These are phyloP conservation scores for Marasmarcha lunaedactyla DNA, from an alignment of 2,888 invertebrate genomes.

Conservation along the genomic window DNA sequence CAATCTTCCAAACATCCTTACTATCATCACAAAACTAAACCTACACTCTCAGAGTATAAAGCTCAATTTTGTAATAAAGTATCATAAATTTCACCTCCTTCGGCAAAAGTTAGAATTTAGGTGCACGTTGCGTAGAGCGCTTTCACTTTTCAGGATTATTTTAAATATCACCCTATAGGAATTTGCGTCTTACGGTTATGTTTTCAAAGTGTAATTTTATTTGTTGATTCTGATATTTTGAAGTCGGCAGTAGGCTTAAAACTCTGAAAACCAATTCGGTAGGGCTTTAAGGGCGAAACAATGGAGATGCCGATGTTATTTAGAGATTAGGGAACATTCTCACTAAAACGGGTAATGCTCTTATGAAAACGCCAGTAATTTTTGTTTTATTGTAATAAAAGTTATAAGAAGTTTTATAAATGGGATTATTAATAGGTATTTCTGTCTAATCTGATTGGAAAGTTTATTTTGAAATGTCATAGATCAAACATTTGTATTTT, in stretches of 20 bases:
- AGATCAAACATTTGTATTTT: no score
- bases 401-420: background rate
- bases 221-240: conserved; percentile 32
- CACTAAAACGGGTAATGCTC: conserved; percentile 45
- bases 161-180: conserved; percentile 14
- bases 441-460: no score
- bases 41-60: conserved; percentile 14
- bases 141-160: conserved; percentile 70
- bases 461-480: no score
- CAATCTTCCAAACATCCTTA: conserved; percentile 51
- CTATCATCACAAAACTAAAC: conserved; percentile 25
- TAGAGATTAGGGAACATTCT: conserved; percentile 59
- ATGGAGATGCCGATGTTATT: conserved; percentile 62
- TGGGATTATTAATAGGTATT: background rate
- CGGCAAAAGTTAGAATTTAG: conserved; percentile 69
- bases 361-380: conserved; percentile 62
- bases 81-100: conserved; percentile 68
- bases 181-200: background rate
- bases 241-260: conserved; percentile 52
- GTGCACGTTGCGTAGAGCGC: conserved; percentile 63
- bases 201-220: conserved; percentile 27
- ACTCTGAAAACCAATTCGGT: conserved; percentile 57
- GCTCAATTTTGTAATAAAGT: conserved; percentile 14
- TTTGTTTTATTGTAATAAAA: conserved; percentile 27
- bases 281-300: conserved; percentile 55